Evolutionary conservation across 37 sponge, comb jelly and placozoan species (phyloP).

Genomic region (Diacarnus erythraeanus): DNA sequence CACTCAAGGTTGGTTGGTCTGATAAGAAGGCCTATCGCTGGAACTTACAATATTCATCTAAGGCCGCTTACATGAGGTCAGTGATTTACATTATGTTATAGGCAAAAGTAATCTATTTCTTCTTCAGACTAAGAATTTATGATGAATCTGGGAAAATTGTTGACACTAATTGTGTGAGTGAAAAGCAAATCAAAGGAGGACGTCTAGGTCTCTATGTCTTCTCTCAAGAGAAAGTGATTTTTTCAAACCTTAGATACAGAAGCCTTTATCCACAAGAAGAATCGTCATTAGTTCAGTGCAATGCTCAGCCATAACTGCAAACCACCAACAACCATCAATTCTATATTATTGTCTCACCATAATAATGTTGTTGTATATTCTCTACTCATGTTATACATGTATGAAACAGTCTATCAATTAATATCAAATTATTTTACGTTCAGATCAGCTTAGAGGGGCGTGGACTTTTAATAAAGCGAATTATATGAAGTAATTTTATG

Average conservation of each 20-base stretch:
- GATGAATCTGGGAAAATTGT: conserved; percentile 28
- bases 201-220: conserved; percentile 77
- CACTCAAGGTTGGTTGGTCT: conserved; percentile 41
- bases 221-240: conserved; percentile 69
- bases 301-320: not conserved
- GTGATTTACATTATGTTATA: no score
- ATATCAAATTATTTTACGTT: no score
- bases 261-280: conserved; percentile 2
- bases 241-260: conserved; percentile 27
- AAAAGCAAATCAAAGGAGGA: conserved; percentile 65
- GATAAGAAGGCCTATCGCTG: conserved; percentile 48
- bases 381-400: no score
- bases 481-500: not conserved
- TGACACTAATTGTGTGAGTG: conserved; percentile 70
- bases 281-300: conserved; percentile 6
- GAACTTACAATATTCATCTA: conserved; percentile 43
- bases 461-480: no score
- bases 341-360: no score
- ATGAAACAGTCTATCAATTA: no score
- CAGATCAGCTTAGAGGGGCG: no score
- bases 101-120: no score
- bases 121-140: conserved; percentile 47
- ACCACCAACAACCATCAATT: not conserved
- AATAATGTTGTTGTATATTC: no score
- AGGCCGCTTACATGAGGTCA: conserved; percentile 50